phyloP scores from a whole-genome alignment of 2,797 vertebrate genomes.

The Tadarida brasiliensis region DNA sequence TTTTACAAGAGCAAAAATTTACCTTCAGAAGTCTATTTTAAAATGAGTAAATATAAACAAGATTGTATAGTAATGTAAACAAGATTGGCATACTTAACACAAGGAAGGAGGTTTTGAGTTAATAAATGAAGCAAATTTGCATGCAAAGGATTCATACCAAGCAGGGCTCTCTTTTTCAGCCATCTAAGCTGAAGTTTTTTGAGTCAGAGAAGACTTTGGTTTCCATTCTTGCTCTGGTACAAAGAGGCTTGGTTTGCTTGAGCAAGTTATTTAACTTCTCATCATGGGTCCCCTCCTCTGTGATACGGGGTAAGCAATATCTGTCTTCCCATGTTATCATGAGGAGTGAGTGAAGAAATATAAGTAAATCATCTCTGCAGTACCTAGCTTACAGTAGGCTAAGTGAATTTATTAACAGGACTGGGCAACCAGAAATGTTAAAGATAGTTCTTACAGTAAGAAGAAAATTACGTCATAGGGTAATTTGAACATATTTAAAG shows the following conservation, averaged over 20 bases:
- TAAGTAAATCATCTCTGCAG: not conserved
- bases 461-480: not conserved
- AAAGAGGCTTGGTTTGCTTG: not conserved
- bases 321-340: not conserved
- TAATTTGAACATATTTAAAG: not conserved
- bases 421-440: not conserved
- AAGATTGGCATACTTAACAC: not conserved
- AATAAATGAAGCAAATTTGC: not conserved
- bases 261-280: not conserved
- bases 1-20: conserved; percentile 32
- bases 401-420: not conserved
- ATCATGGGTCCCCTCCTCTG: not conserved
- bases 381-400: not conserved
- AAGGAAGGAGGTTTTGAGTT: not conserved
- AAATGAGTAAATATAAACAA: not conserved
- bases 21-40: not conserved
- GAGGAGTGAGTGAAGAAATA: not conserved
- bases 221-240: not conserved
- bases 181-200: not conserved
- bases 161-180: not conserved
- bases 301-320: not conserved
- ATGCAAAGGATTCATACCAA: not conserved
- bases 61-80: not conserved
- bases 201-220: not conserved
- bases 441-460: not conserved